Percentiles rank a stretch among this genome's conserved stretches.
Evolutionary conservation across 2,113 vertebrate genomes (phyloP).

Genomic region (Chauna torquata): DNA sequence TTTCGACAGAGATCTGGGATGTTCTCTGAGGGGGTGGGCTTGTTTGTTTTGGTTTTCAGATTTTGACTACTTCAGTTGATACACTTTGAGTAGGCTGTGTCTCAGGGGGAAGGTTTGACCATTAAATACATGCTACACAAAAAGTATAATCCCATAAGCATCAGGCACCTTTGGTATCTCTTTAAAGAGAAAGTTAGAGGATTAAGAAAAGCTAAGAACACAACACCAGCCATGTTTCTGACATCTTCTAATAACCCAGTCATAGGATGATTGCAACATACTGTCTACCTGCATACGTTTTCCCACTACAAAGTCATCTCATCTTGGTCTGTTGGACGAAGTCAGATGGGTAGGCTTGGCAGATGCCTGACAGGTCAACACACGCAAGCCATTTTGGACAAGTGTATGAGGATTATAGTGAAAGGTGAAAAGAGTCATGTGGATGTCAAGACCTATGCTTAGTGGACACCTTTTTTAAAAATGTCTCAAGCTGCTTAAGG

Average conservation of each 20-base stretch:
- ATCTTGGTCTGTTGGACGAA: not conserved
- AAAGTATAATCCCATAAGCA: not conserved
- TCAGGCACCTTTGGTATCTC: not conserved
- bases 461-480: rapidly evolving
- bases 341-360: not conserved
- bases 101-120: not conserved
- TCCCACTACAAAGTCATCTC: not conserved
- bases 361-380: not conserved
- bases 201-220: not conserved
- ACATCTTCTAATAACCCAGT: not conserved
- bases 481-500: not conserved
- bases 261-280: not conserved
- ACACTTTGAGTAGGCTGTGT: not conserved
- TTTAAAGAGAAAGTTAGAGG: not conserved
- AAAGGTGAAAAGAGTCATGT: not conserved
- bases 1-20: not conserved
- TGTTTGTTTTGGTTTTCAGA: not conserved
- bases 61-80: not conserved
- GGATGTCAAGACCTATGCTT: not conserved
- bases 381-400: not conserved
- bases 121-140: not conserved
- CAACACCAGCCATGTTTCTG: not conserved
- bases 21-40: not conserved
- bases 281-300: not conserved
- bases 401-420: not conserved